Percentiles rank a stretch among this genome's conserved stretches.
These are phyloP conservation scores for Campylomormyrus numenius DNA, from an alignment of 2,113 vertebrate genomes.

Conservation along the genomic window DNA sequence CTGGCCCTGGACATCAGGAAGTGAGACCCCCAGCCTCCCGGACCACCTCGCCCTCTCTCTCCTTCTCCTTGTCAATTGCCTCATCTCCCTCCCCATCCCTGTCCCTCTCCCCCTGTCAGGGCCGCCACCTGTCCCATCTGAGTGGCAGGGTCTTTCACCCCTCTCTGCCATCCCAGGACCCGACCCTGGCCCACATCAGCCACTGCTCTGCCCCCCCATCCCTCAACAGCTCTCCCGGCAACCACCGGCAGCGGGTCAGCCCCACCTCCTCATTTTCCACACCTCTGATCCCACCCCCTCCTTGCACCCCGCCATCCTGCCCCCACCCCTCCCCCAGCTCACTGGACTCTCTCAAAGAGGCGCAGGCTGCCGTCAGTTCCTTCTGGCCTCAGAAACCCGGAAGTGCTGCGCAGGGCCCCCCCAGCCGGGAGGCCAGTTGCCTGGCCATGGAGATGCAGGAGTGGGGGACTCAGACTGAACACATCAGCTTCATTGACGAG, in stretches of 20 bases:
- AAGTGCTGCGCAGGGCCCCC: slow-evolving; percentile 18
- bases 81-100: slow-evolving; percentile 42
- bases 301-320: slow-evolving; percentile 20
- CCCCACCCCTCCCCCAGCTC: slow-evolving; percentile 42
- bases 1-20: slow-evolving; percentile 41
- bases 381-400: slow-evolving; percentile 37
- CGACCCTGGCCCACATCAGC: slow-evolving; percentile 31
- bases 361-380: slow-evolving; percentile 15
- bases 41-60: slow-evolving; percentile 47
- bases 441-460: slow-evolving; percentile 65
- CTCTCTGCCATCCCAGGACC: slow-evolving; percentile 42
- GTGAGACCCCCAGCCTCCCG: slow-evolving; percentile 39
- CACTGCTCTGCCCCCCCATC: slow-evolving; percentile 59
- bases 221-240: slow-evolving; percentile 51
- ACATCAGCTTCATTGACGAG: slow-evolving; percentile 70
- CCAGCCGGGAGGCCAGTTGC: slow-evolving; percentile 15
- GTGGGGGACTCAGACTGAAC: slow-evolving; percentile 47
- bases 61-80: slow-evolving; percentile 54
- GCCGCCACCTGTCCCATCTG: slow-evolving; percentile 43
- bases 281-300: slow-evolving; percentile 3
- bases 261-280: slow-evolving; percentile 25
- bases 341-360: slow-evolving; percentile 39
- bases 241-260: slow-evolving; percentile 25
- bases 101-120: slow-evolving; percentile 52
- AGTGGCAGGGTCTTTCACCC: slow-evolving; percentile 37